A percentile compares a stretch with the other conserved stretches of the same genome.
Evolutionary conservation across 2,888 invertebrate genomes (phyloP).

Genomic region (Bugulina stolonifera): DNA sequence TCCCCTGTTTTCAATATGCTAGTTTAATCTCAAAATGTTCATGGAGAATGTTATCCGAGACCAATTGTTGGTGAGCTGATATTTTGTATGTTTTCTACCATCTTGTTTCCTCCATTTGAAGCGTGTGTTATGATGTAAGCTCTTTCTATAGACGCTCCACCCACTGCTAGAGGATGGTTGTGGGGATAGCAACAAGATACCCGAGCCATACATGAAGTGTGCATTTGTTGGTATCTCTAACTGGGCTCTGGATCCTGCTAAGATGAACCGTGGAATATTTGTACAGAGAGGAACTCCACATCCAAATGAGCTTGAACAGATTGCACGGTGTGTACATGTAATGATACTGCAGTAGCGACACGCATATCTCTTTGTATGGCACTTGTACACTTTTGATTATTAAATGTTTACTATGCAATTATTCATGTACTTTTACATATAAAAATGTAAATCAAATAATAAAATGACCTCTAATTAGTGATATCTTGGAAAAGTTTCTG

Average conservation of each 20-base stretch:
- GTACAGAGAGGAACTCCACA: slow-evolving; percentile 40
- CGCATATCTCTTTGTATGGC: no score
- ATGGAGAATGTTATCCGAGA: no score
- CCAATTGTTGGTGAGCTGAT: no score
- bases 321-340: slow-evolving; percentile 32
- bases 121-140: background rate
- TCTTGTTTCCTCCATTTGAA: background rate
- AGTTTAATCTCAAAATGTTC: no score
- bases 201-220: slow-evolving; percentile 41
- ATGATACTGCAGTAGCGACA: no score
- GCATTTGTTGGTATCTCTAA: slow-evolving; percentile 52
- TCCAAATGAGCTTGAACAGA: slow-evolving; percentile 34
- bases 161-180: slow-evolving; percentile 48
- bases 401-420: background rate
- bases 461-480: no score
- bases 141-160: slow-evolving; percentile 40
- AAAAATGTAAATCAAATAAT: no score
- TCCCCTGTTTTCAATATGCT: no score
- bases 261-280: slow-evolving; percentile 49
- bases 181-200: slow-evolving; percentile 38
- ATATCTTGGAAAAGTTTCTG: no score
- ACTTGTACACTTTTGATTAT: background rate
- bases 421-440: no score
- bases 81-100: no score
- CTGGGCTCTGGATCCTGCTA: slow-evolving; percentile 52